Base-by-base conservation (phyloP, 53 echinoderm and acorn worm species). In the Holothuria scabra region DNA sequence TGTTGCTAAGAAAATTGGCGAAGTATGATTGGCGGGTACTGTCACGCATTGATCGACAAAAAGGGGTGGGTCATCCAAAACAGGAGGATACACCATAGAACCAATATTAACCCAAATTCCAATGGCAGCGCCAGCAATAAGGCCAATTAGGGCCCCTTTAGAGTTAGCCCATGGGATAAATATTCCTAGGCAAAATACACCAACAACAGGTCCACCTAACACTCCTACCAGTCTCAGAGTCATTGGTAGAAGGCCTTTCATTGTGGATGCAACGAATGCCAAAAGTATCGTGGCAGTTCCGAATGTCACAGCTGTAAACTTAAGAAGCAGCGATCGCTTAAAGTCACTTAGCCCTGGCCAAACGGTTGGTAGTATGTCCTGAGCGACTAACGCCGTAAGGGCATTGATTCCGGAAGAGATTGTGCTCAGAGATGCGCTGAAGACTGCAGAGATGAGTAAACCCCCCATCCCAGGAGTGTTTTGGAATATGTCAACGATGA, bases 131-230 rank as follows among this genome's bases (percentile, higher is more conserved):
- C 28, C 64, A 16, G 28, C 3, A 30, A 64, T 16, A 26, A 64
- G 26, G 28, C 64, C 64, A 64, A 30, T 64, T 1, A 22, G 23
- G 14, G 64, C 64, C 11, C 30, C 64, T 13, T 64, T 30, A 26
- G 64, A 64, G 64, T 64, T 64, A 12, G 28, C 64, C 64, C 64
- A 64, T 24, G 64, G 64, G 13, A 64, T 0, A 30, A 64, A 64
- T 12, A 64, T 30, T 2, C 64, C 64, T 30, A 26, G 5, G 64
- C 28, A 64, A 30, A 64, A 64, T 25, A 64, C 23, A 22, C 64
- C 64, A 30, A 64, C 12, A 28, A 64, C 26, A 12, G 64, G 64
- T 64, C 64, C 64, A 6, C 25, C 25, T 30, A 64, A 10, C 10
- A 64, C 9, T 12, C 64, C 64, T 12, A 22, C 64, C 3, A 64